Evolutionary conservation across 2,113 vertebrate genomes (phyloP).

Genomic region (Enhydra lutris): DNA sequence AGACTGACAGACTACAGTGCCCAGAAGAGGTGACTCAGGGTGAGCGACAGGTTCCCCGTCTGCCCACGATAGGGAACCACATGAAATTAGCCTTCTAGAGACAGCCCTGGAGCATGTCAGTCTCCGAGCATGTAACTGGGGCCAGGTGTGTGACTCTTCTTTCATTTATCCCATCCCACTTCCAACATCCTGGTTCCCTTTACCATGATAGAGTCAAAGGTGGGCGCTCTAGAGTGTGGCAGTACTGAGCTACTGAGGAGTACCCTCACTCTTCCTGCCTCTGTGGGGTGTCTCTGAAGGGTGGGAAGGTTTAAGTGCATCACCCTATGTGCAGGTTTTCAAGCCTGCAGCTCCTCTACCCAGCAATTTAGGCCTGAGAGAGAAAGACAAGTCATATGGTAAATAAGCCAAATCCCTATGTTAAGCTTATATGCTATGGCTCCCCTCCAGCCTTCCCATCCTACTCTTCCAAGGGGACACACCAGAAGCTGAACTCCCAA

Average conservation of each 20-base stretch:
- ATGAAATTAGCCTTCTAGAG: not conserved
- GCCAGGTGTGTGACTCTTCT: not conserved
- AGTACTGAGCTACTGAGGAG: not conserved
- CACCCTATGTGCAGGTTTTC: not conserved
- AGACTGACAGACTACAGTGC: not conserved
- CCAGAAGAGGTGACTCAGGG: not conserved
- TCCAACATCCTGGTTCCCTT: not conserved
- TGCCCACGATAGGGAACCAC: not conserved
- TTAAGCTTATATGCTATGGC: not conserved
- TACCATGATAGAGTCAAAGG: not conserved
- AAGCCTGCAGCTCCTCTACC: not conserved
- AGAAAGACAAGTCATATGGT: not conserved
- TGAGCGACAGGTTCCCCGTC: not conserved
- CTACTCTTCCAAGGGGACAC: not conserved
- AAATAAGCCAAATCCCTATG: not conserved
- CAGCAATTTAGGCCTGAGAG: not conserved
- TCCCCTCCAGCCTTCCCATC: not conserved
- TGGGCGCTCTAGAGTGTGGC: not conserved
- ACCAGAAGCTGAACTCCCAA: not conserved
- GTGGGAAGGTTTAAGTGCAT: not conserved
- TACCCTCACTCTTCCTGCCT: not conserved
- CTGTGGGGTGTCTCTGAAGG: not conserved
- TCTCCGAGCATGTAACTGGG: not conserved
- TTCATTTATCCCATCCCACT: not conserved
- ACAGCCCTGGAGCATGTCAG: not conserved